Percentiles rank a stretch among this genome's conserved stretches.
Evolutionary conservation across 2,113 vertebrate species (phyloP).

Genomic region (Symphodus melops): DNA sequence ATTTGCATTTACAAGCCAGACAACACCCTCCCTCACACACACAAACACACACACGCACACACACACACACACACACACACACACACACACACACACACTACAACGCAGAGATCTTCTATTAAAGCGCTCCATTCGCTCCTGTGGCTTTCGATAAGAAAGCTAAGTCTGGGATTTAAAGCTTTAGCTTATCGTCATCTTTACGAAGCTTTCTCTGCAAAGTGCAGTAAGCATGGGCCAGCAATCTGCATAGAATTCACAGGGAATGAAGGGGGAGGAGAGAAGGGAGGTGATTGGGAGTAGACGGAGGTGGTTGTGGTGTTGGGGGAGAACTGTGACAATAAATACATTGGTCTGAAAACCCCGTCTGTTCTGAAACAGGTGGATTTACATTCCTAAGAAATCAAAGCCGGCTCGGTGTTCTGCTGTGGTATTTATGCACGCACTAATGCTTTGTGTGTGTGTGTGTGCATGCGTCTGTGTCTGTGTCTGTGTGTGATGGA

Average conservation of each 20-base stretch:
- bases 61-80: conserved; percentile 36
- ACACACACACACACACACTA: conserved; percentile 35
- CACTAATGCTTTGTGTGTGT: conserved; percentile 35
- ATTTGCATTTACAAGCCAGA: conserved; percentile 75
- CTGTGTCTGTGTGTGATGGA: conserved; percentile 29
- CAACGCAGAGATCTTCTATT: conserved; percentile 71
- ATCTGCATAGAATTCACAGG: conserved; percentile 77
- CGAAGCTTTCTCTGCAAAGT: conserved; percentile 78
- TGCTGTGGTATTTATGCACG: conserved; percentile 69
- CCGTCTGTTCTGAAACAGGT: conserved; percentile 76
- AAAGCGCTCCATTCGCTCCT: conserved; percentile 78
- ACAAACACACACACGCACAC: conserved; percentile 36
- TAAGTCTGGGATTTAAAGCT: conserved; percentile 86
- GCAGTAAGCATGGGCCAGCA: conserved; percentile 77
- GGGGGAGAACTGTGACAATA: conserved; percentile 50
- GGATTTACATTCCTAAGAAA: conserved; percentile 77
- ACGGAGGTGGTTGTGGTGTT: conserved; percentile 27
- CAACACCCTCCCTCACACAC: conserved; percentile 34
- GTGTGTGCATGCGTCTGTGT: conserved; percentile 33
- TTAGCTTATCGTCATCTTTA: conserved; percentile 85
- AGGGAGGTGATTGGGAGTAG: conserved; percentile 13
- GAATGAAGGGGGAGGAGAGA: conserved; percentile 7
- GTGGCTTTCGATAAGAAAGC: conserved; percentile 84
- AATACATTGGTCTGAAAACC: conserved; percentile 68
- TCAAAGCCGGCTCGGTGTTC: conserved; percentile 65